These are phyloP conservation scores for Campoletis sonorensis DNA, from an alignment of 1,140 invertebrate genomes.

Conservation along the genomic window DNA sequence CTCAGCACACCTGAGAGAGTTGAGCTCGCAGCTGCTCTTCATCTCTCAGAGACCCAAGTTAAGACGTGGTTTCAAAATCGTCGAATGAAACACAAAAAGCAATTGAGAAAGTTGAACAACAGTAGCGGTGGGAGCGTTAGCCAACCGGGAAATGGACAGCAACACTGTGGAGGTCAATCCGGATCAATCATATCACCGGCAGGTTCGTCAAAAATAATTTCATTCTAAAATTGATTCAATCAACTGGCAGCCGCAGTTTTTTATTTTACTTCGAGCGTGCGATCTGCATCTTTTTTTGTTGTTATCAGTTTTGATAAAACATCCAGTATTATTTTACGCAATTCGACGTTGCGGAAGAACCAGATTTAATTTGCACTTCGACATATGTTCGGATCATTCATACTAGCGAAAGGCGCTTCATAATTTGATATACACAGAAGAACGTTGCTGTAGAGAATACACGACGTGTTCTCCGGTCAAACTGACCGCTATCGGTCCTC, in stretches of 20 bases:
- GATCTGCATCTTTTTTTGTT: not conserved
- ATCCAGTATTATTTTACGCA: not conserved
- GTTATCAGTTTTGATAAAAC: not conserved
- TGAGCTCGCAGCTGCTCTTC: slow-evolving; percentile 93
- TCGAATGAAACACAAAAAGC: slow-evolving; percentile 98
- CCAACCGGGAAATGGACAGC: slow-evolving; percentile 56
- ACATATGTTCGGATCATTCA: too few species aligned
- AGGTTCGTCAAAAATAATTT: slow-evolving; percentile 55
- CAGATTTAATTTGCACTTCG: not conserved
- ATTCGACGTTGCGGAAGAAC: not conserved
- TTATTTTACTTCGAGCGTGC: not conserved
- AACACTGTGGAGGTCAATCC: slow-evolving; percentile 62
- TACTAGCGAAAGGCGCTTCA: not conserved
- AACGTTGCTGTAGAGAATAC: slow-evolving; percentile 2
- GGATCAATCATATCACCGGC: slow-evolving; percentile 67
- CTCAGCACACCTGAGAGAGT: slow-evolving; percentile 97
- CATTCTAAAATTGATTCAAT: not conserved
- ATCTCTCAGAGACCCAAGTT: slow-evolving; percentile 97
- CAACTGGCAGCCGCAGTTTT: too few species aligned
- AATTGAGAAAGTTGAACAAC: slow-evolving; percentile 85
- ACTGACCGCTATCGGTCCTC: slow-evolving; percentile 60
- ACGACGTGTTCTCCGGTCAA: slow-evolving; percentile 56
- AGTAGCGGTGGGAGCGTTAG: slow-evolving; percentile 60
- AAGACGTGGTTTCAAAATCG: slow-evolving; percentile 99
- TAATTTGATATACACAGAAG: slow-evolving; percentile 13